Percentiles rank a stretch among this genome's conserved stretches.
Evolutionary conservation across 2,888 invertebrate species (phyloP).

Genomic region (Tromatobia lineatoria): DNA sequence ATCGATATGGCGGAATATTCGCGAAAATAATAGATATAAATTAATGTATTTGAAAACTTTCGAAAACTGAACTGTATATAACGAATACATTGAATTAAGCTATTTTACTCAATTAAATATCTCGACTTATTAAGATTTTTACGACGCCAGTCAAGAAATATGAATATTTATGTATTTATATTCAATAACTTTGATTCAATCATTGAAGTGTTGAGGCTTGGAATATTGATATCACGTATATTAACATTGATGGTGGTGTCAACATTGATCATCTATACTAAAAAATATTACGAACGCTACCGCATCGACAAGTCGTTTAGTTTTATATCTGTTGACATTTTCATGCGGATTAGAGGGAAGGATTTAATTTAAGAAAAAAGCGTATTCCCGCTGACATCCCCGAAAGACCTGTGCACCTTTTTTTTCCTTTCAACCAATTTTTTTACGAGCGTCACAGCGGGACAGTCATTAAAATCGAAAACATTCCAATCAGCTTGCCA

Average conservation of each 20-base stretch:
- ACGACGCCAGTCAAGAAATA: not conserved
- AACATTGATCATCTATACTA: not conserved
- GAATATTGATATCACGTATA: not conserved
- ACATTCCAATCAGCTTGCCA: conserved; percentile 52
- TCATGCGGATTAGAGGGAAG: not conserved
- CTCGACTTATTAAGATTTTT: not conserved
- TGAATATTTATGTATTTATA: conserved; percentile 7
- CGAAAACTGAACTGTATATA: not conserved
- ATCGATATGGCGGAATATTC: too few relatives aligned
- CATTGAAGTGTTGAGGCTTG: not conserved
- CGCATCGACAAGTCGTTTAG: not conserved
- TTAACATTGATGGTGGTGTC: not conserved
- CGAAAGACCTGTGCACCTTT: conserved; percentile 17
- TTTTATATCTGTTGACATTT: conserved; percentile 12
- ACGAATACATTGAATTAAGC: not conserved
- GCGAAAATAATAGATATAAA: too few relatives aligned
- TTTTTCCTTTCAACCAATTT: conserved; percentile 42
- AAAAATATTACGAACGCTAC: not conserved
- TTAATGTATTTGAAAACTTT: too few relatives aligned
- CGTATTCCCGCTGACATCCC: conserved; percentile 20
- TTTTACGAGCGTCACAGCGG: conserved; percentile 55
- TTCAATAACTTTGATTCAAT: conserved; percentile 7
- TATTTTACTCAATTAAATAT: conserved; percentile 4
- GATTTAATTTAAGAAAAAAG: conserved; percentile 14
- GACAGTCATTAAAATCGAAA: conserved; percentile 52